Evolutionary conservation across 2,888 invertebrate species (phyloP).

Genomic region (Listrodromus nycthemerus): DNA sequence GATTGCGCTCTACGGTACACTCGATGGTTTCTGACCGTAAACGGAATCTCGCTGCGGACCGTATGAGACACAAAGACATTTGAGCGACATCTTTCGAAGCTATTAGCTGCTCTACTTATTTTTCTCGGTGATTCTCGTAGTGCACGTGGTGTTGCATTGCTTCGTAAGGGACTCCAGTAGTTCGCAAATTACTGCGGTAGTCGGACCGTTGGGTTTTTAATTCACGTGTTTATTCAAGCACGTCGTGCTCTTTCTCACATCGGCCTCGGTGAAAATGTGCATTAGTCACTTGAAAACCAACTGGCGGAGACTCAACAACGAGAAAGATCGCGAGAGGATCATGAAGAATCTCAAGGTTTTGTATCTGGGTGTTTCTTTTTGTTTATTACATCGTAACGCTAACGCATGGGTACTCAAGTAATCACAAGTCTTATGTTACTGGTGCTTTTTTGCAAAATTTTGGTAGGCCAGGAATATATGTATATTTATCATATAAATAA

Average conservation of each 20-base stretch:
- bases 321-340: not conserved
- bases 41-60: conserved; percentile 60
- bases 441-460: not conserved
- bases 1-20: conserved; percentile 37
- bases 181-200: not conserved
- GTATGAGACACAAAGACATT: not conserved
- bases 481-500: too few relatives aligned
- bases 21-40: conserved; percentile 46
- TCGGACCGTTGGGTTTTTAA: conserved; percentile 45
- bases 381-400: not conserved
- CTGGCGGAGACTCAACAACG: not conserved
- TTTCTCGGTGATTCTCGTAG: conserved; percentile 22
- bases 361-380: not conserved
- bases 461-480: not conserved
- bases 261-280: not conserved
- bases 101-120: conserved; percentile 12
- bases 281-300: not conserved
- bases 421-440: not conserved
- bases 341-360: not conserved
- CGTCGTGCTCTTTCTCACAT: not conserved
- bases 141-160: conserved; percentile 31
- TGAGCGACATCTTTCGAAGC: conserved; percentile 22
- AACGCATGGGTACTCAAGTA: conserved; percentile 29
- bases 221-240: not conserved
- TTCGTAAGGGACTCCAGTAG: conserved; percentile 1